These are phyloP conservation scores for Dissostichus mawsoni DNA, from an alignment of 2,113 vertebrate species.

Conservation along the genomic window DNA sequence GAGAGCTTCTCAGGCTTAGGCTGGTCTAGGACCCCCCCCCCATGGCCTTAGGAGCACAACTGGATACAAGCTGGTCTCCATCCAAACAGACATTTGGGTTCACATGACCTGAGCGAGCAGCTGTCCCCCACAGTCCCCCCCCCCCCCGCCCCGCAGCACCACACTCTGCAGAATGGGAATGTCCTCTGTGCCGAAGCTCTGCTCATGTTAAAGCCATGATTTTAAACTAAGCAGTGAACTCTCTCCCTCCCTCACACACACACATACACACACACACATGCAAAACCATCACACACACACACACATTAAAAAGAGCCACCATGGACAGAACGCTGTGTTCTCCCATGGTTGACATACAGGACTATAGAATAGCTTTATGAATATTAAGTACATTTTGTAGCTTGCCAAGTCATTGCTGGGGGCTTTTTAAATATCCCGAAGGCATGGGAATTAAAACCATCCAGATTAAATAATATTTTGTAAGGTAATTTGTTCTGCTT, in stretches of 20 bases:
- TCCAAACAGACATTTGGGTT: slow-evolving; percentile 78
- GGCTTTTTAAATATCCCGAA: slow-evolving; percentile 48
- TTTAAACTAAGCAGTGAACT: slow-evolving; percentile 32
- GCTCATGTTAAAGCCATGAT: slow-evolving; percentile 39
- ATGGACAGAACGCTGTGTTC: slow-evolving; percentile 1
- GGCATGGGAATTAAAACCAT: slow-evolving; percentile 29
- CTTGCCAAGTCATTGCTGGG: slow-evolving; percentile 52
- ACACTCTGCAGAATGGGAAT: slow-evolving; percentile 47
- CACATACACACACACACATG: neutral
- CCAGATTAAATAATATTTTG: slow-evolving; percentile 24
- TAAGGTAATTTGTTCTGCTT: slow-evolving; percentile 18
- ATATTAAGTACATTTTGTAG: slow-evolving; percentile 47
- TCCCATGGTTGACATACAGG: slow-evolving; percentile 22
- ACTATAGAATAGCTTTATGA: slow-evolving; percentile 31
- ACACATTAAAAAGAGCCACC: slow-evolving; percentile 6
- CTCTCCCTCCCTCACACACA: neutral
- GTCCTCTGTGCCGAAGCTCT: slow-evolving; percentile 51
- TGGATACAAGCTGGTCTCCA: slow-evolving; percentile 80
- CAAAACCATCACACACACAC: neutral
- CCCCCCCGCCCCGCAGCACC: slow-evolving; percentile 35
- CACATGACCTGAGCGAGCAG: slow-evolving; percentile 79
- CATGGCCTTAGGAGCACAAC: slow-evolving; percentile 70
- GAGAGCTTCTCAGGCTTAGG: slow-evolving; percentile 31
- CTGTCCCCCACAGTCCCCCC: slow-evolving; percentile 67
- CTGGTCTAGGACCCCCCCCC: slow-evolving; percentile 59